phyloP scores from a whole-genome alignment of 2,888 invertebrate genomes.

The Cosmia trapezina region DNA sequence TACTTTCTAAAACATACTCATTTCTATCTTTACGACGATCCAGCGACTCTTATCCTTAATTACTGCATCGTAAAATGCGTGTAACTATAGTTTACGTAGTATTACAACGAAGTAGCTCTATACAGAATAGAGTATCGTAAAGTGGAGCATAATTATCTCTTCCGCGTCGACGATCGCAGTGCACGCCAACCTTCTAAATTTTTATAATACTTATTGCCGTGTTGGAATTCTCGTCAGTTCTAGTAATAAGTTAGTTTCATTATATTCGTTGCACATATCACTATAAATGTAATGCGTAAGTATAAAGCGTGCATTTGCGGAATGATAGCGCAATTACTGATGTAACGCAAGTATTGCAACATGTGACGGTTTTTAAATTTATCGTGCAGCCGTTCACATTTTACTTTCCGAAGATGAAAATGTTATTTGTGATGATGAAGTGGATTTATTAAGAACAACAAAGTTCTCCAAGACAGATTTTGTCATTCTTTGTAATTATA shows the following conservation, averaged over 20 bases:
- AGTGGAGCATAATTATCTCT: slow-evolving; percentile 57
- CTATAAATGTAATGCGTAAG: slow-evolving; percentile 51
- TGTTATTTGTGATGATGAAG: slow-evolving; percentile 16
- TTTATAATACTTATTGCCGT: slow-evolving; percentile 55
- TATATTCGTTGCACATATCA: slow-evolving; percentile 60
- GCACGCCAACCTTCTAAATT: slow-evolving; percentile 64
- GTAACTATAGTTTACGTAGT: slow-evolving; percentile 43
- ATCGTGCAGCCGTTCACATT: slow-evolving; percentile 24
- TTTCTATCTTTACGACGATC: slow-evolving; percentile 51
- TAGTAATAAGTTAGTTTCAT: slow-evolving; percentile 55
- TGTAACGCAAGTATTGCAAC: slow-evolving; percentile 47
- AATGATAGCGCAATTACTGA: slow-evolving; percentile 49
- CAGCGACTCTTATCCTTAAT: slow-evolving; percentile 26
- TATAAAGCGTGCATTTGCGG: slow-evolving; percentile 39
- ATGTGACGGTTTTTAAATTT: slow-evolving; percentile 31
- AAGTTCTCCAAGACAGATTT: background rate
- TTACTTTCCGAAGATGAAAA: slow-evolving; percentile 12
- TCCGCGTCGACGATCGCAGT: slow-evolving; percentile 57
- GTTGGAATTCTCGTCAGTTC: slow-evolving; percentile 50
- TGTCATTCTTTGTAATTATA: background rate
- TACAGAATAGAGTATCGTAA: slow-evolving; percentile 51
- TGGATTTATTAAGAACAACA: background rate
- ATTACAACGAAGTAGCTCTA: slow-evolving; percentile 25
- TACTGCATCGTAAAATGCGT: slow-evolving; percentile 29
- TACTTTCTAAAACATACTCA: slow-evolving; percentile 28